Base-by-base conservation (phyloP, 1,140 invertebrate species). In the Copidosoma floridanum region DNA sequence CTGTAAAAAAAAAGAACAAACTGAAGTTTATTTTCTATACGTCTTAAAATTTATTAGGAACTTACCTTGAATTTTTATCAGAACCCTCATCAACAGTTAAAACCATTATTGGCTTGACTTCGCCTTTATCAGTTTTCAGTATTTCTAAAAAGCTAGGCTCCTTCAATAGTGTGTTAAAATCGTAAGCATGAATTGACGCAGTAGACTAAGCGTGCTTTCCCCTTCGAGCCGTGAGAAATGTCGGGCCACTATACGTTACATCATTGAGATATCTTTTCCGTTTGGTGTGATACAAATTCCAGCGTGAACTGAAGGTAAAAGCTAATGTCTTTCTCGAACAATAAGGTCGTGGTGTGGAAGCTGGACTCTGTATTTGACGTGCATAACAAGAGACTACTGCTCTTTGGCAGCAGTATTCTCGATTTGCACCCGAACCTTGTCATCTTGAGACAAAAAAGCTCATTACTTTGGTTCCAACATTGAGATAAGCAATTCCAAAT, bases 61-160 rank as follows among this genome's bases (percentile, higher is more conserved):
- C n/a, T 35, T 78, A 76, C 54, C 75, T 38, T 32, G 78, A 76
- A 59, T 77, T 78, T 72, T 78, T 72, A 61, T 81, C 73, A 8
- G 73, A 75, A 21, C 76, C 71, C 35, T 73, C 71, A 64, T 81
- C 76, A 58, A 61, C 58, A 37, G 73, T 66, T 65, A 80, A 70
- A 12, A 78, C 56, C 59, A 79, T 23, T 54, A 80, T 65, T 35
- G 77, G 76, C 68, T 81, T 81, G n/a, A 69, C 32, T 41, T 41
- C 23, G 32, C 65, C 67, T 21, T 67, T 59, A 62, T 64, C 61
- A 67, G 55, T 65, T 54, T 63, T 60, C 21, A 63, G 63, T 60
- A 73, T 63, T 46, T 63, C 41, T 43, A 54, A 44, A 68, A 71
- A 78, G 23, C 51, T 51, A 16, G 66, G 52, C 16, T 59, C 44